These are phyloP conservation scores for Embidobia sp. DNA, from an alignment of 2,888 invertebrate genomes.

Conservation along the genomic window DNA sequence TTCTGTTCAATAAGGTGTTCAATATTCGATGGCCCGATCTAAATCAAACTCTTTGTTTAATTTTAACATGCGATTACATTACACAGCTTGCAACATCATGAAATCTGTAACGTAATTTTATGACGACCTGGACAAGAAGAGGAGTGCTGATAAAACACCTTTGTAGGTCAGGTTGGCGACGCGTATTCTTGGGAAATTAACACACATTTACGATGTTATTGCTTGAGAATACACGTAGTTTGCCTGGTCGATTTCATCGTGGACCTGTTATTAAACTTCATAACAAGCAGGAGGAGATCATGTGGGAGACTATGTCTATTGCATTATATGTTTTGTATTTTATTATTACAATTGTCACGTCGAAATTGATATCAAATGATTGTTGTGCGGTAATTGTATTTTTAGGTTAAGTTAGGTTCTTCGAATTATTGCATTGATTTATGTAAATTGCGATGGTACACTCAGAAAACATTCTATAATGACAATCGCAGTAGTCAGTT, in stretches of 20 bases:
- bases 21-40: slow-evolving; percentile 11
- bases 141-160: slow-evolving; percentile 21
- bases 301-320: too few species aligned
- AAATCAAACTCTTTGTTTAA: slow-evolving; percentile 5
- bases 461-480: too few species aligned
- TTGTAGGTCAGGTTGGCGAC: slow-evolving; percentile 88
- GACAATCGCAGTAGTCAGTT: too few species aligned
- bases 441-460: too few species aligned
- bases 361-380: neutral
- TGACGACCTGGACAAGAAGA: slow-evolving; percentile 19
- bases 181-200: slow-evolving; percentile 99
- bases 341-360: too few species aligned
- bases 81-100: slow-evolving; percentile 4
- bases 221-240: slow-evolving; percentile 99
- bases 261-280: slow-evolving; percentile 30
- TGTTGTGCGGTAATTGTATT: too few species aligned
- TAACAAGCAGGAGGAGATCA: neutral
- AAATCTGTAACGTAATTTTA: slow-evolving; percentile 9
- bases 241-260: slow-evolving; percentile 85
- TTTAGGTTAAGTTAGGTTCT: too few species aligned
- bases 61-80: slow-evolving; percentile 13
- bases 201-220: slow-evolving; percentile 98
- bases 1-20: slow-evolving; percentile 3
- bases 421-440: too few species aligned
- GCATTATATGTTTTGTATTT: too few species aligned